phyloP scores from a whole-genome alignment of 2,113 vertebrate genomes.

The Orientallactaga bullata region DNA sequence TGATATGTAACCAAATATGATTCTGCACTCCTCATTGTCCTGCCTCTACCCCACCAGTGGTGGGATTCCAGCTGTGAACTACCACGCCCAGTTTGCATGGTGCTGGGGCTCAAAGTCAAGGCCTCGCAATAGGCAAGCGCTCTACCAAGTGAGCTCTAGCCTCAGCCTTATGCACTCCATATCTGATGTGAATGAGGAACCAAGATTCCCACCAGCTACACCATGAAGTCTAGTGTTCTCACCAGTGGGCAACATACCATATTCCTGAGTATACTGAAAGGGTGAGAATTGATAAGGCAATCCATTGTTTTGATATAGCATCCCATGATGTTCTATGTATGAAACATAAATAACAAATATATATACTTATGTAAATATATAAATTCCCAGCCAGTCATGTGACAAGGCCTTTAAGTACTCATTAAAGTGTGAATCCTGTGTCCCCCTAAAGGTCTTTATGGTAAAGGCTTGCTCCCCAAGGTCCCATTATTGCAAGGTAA shows the following conservation, averaged over 20 bases:
- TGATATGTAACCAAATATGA: too few relatives aligned
- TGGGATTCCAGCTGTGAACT: too few relatives aligned
- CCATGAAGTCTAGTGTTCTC: too few relatives aligned
- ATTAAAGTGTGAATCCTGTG: background rate
- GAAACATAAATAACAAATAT: background rate
- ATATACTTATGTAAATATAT: too few relatives aligned
- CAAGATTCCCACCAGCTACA: background rate
- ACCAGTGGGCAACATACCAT: accelerated
- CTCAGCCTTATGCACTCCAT: too few relatives aligned
- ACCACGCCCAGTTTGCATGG: too few relatives aligned
- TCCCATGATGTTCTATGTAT: background rate
- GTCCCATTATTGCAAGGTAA: background rate
- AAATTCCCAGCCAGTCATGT: background rate
- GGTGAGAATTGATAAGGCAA: background rate
- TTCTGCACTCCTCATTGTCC: too few relatives aligned
- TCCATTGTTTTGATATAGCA: background rate
- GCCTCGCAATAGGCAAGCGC: too few relatives aligned
- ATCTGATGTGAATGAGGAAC: background rate
- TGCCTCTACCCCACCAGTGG: too few relatives aligned
- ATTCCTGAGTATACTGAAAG: background rate
- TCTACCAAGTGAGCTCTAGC: too few relatives aligned
- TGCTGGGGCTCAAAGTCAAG: too few relatives aligned
- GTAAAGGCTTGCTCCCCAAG: background rate
- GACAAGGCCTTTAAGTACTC: too few relatives aligned
- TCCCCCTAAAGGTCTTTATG: background rate